These are phyloP conservation scores for Rhabdomys pumilio DNA, from an alignment of 2,797 vertebrate genomes.

Conservation along the genomic window DNA sequence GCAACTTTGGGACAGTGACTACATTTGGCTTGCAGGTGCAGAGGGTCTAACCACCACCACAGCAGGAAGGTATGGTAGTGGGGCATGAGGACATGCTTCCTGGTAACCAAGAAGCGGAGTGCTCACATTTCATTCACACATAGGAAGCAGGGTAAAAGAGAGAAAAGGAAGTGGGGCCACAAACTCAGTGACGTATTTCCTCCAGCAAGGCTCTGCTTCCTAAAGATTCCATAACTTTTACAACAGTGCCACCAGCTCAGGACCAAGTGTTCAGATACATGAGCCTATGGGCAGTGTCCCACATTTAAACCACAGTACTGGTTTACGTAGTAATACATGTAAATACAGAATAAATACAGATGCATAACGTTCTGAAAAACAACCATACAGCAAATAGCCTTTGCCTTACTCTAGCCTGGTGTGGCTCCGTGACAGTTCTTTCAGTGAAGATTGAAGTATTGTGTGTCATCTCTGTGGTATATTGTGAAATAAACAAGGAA, in stretches of 20 bases:
- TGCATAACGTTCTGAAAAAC: not conserved
- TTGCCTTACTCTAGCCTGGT: not conserved
- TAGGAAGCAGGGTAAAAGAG: not conserved
- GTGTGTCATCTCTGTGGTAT: not conserved
- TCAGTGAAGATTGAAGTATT: slow-evolving; percentile 1
- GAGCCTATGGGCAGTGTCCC: too few species aligned
- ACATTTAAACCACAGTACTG: not conserved
- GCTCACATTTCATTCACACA: not conserved
- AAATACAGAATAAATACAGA: slow-evolving; percentile 44
- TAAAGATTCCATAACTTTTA: not conserved
- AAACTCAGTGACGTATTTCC: not conserved
- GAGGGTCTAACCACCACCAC: not conserved
- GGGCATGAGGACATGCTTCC: not conserved
- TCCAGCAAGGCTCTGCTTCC: not conserved
- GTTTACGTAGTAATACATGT: not conserved
- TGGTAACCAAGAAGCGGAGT: not conserved
- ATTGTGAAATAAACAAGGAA: not conserved
- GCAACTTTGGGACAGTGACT: not conserved
- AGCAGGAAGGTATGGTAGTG: not conserved
- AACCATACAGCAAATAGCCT: not conserved
- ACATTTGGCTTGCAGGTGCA: not conserved
- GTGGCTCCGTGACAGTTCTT: not conserved
- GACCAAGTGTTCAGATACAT: not conserved
- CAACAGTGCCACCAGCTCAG: not conserved
- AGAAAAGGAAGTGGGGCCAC: not conserved